Evolutionary conservation across 2,113 vertebrate species (phyloP), one percentile per base, ranked within the genome.

Genomic region (Ictalurus furcatus): DNA sequence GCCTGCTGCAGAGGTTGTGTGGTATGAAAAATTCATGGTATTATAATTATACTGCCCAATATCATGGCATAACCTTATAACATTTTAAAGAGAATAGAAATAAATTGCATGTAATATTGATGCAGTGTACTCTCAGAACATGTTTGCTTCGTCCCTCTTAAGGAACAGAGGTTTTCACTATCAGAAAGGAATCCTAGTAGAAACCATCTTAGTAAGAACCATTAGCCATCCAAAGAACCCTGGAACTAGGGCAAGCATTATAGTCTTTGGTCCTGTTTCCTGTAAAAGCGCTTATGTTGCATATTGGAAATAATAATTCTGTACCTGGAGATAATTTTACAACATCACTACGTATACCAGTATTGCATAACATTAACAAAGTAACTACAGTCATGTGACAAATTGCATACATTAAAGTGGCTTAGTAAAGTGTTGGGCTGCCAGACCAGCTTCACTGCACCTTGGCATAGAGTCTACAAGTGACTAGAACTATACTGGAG

Each of bases 21-120:
- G 7, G 1, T 59, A 83, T 83, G 30, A 83, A 83, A 61, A 83
- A 83, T 83, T 83, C 56, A 61, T 83, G 54, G 80, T 37, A 25
- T 61, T 61, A 40, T 61, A 83, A 83, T 83, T 61, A 83, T 83
- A 37, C 80, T 61, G 30, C 56, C 56, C 19, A 40, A 40, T 37
- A 83, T 59, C 56, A 83, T 83, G 34, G 30, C 30, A 83, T 61
- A 19, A 61, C 19, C 9, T 37, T 61, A 61, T 83, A 59, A 83
- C 19, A 6, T 23, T 83, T 83, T 83, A 12, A 59, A 34, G 52
- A 56, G n/a, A 21, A 81, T 12, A 61, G 56, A 25, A 13, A 61
- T 37, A 83, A 61, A 61, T 83, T 61, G 23, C 56, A 81, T 81
- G 28, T 34, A 81, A 19, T 58, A 34, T 56, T 30, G n/a, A 56